Evolutionary conservation across 2,797 vertebrate genomes (phyloP).

Genomic region (Acrocephalus scirpaceus): DNA sequence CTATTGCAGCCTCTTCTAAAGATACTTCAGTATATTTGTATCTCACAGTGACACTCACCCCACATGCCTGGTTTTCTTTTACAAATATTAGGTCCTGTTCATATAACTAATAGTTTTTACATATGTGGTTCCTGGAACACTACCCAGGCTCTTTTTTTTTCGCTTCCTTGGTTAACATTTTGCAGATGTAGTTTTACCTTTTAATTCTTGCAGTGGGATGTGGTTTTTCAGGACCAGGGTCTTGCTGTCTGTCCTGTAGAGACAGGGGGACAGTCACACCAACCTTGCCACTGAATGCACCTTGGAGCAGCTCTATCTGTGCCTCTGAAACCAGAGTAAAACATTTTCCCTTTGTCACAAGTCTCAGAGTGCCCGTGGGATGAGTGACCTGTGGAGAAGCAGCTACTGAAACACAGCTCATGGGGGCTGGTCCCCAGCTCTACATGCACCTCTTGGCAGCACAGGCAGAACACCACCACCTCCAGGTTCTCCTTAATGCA

Average conservation of each 20-base stretch:
- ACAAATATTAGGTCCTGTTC: background rate
- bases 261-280: background rate
- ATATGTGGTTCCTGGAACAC: background rate
- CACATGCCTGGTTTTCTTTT: background rate
- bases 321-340: background rate
- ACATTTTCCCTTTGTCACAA: background rate
- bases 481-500: constrained; percentile 86
- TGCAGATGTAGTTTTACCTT: background rate
- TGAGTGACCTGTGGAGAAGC: constrained; percentile 83
- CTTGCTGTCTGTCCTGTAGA: constrained; percentile 78
- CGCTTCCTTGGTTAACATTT: background rate
- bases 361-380: background rate
- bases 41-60: background rate
- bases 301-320: background rate
- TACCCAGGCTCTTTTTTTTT: background rate
- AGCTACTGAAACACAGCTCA: constrained; percentile 83
- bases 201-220: constrained; percentile 46
- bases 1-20: background rate
- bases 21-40: background rate
- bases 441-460: constrained; percentile 84
- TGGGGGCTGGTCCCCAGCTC: constrained; percentile 84
- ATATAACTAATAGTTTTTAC: background rate
- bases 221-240: constrained; percentile 78
- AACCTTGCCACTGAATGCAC: background rate
- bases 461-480: constrained; percentile 77